A percentile compares a stretch with the other conserved stretches of the same genome.
phyloP scores from a whole-genome alignment of 2,797 vertebrate species.

The Fratercula arctica region DNA sequence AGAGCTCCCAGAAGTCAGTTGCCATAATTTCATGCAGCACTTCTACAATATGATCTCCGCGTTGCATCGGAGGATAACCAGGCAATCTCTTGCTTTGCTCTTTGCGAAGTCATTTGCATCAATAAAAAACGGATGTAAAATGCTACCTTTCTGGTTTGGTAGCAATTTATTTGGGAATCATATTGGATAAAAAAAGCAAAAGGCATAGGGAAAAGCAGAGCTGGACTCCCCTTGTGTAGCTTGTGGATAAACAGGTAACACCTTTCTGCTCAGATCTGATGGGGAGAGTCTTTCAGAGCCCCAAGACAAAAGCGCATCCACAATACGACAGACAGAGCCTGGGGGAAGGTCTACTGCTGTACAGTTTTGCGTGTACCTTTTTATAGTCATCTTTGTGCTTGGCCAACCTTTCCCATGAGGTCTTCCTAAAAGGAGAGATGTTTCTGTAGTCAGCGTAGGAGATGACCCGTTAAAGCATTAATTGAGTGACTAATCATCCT shows the following conservation, averaged over 20 bases:
- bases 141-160: background rate
- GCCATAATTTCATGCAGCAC: background rate
- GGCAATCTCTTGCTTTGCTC: background rate
- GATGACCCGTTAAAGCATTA: background rate
- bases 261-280: background rate
- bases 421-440: background rate
- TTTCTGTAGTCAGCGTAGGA: background rate
- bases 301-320: background rate
- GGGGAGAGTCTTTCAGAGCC: background rate
- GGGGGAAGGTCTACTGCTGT: background rate
- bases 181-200: background rate
- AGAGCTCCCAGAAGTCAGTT: background rate
- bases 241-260: background rate
- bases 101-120: fast-evolving
- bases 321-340: fast-evolving
- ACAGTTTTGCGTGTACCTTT: background rate
- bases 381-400: background rate
- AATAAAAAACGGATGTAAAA: background rate
- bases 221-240: background rate
- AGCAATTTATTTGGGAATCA: background rate
- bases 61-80: background rate
- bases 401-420: background rate
- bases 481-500: background rate
- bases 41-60: background rate
- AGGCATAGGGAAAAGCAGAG: background rate